phyloP scores from a whole-genome alignment of 2,113 vertebrate species.

The Odontophorus gujanensis region DNA sequence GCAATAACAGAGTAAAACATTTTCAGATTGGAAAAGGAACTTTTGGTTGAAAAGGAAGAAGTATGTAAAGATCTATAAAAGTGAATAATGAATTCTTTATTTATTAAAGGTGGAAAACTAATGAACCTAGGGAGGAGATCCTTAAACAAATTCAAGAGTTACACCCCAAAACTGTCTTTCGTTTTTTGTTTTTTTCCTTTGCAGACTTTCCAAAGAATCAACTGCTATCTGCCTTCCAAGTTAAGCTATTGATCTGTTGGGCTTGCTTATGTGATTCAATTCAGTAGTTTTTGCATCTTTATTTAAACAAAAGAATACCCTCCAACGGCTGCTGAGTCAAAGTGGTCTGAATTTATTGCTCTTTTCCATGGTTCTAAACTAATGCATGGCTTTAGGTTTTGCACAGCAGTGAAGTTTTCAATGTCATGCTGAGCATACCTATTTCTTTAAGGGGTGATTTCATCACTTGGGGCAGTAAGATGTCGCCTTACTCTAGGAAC shows the following conservation, averaged over 20 bases:
- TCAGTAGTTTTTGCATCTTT: not conserved
- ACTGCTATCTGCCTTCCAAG: not conserved
- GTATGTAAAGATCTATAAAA: not conserved
- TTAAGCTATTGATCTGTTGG: not conserved
- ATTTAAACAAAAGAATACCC: not conserved
- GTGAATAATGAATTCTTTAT: not conserved
- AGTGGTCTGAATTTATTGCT: not conserved
- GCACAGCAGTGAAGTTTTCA: not conserved
- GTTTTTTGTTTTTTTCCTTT: not conserved
- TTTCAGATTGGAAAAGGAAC: not conserved
- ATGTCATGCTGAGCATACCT: not conserved
- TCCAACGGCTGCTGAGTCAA: not conserved
- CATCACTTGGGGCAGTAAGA: not conserved
- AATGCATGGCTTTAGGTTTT: not conserved
- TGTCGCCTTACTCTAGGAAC: not conserved
- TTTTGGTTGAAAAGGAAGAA: not conserved
- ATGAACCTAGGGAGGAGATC: not conserved
- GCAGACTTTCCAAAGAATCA: not conserved
- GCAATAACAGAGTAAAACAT: not conserved
- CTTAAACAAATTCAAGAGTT: not conserved
- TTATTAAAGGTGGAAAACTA: not conserved
- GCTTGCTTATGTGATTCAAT: not conserved
- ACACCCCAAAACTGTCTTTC: not conserved
- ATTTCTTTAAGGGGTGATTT: not conserved
- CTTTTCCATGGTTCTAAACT: fast-evolving